Conservation (phyloP, 2,888 invertebrate genomes). For the Cremastobaeus sp. region DNA sequence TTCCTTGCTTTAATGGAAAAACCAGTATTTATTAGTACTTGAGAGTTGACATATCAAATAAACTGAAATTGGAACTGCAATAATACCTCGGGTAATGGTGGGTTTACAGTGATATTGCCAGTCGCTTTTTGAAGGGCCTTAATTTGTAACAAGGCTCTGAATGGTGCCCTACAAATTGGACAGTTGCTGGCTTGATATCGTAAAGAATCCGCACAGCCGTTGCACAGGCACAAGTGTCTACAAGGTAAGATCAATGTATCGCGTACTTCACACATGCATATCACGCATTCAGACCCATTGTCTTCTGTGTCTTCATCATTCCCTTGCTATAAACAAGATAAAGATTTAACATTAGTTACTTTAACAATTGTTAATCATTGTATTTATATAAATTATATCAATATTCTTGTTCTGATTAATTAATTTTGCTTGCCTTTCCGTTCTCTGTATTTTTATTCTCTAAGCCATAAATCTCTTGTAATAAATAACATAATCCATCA, state of each 20-base stretch:
- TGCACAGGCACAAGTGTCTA: slow-evolving; percentile 96
- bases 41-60: no score
- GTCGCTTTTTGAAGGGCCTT: slow-evolving; percentile 91
- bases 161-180: slow-evolving; percentile 99
- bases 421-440: slow-evolving; percentile 76
- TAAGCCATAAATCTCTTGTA: slow-evolving; percentile 99
- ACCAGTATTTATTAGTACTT: no score
- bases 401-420: neutral
- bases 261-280: slow-evolving; percentile 98
- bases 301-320: slow-evolving; percentile 93
- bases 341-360: neutral
- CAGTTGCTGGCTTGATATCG: slow-evolving; percentile 99
- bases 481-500: slow-evolving; percentile 96
- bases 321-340: slow-evolving; percentile 71
- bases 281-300: slow-evolving; percentile 98
- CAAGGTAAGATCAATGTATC: slow-evolving; percentile 99
- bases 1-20: no score
- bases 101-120: slow-evolving; percentile 79
- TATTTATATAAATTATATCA: neutral
- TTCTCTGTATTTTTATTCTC: slow-evolving; percentile 96
- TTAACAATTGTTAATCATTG: neutral
- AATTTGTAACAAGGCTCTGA: slow-evolving; percentile 96
- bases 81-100: slow-evolving; percentile 82
- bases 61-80: no score
- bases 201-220: slow-evolving; percentile 97